Evolutionary conservation across 2,113 vertebrate genomes (phyloP), one percentile per base, ranked within the genome.

Genomic region (Mohoua ochrocephala): DNA sequence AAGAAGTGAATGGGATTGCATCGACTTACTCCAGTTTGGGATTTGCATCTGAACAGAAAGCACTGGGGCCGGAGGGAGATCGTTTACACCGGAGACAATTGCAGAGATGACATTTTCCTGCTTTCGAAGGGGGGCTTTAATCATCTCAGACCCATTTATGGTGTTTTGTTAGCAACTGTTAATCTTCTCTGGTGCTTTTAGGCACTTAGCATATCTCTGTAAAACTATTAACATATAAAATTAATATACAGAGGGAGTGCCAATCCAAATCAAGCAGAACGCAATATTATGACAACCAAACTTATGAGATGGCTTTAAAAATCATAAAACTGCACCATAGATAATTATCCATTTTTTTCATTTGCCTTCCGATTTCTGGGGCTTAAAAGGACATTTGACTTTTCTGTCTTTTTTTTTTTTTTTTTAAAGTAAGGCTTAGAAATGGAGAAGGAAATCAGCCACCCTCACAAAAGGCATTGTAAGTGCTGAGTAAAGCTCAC

Each of bases 161-260:
- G 35, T 47, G 59, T 69, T 92, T 90, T 69, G 10, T 67, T 95
- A 77, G 65, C 39, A 92, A 89, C 23, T 13, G 21, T 92, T 95
- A 88, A 54, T 19, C 53, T 85, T 76, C 57, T 69, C 64, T 41
- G 63, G 49, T 93, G 61, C 56, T 96, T 96, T 97, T 91, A 94
- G 73, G 52, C 65, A 80, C 39, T 92, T 94, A 78, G 63, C 65
- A 50, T 86, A 83, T 80, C 84, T 84, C 57, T 93, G 84, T 87
- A 83, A 87, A 86, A 76, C 91, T 94, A 91, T 96, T 97, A 97
- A 87, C 87, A 54, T 69, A 41, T 65, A 49, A 96, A 95, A 96
- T 87, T 53, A 79, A 83, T 45, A 69, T 22, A 53, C 15, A 39
- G 18, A 30, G 33, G 22, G 27, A 64, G 30, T 35, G 41, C 23